Evolutionary conservation across 2,888 invertebrate species (phyloP), one percentile per base, ranked within the genome.

Genomic region (Clanis bilineata): DNA sequence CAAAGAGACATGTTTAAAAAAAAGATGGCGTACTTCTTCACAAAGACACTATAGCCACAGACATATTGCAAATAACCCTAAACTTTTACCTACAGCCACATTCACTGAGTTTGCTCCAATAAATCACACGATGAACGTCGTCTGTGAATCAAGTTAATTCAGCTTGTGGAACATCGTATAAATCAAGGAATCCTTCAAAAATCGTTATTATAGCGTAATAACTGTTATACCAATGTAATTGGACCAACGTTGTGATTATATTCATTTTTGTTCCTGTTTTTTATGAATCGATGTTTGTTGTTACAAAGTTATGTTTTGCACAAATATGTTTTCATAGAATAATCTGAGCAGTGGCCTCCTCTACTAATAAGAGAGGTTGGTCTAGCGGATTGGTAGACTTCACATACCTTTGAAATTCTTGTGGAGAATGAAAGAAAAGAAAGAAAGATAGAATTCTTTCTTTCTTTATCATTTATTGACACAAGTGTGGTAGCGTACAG

Each of bases 81-180:
- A 18, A 41, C 1, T 23, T 22, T 10, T 23, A 10, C 22, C 23
- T 22, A 4, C 23, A 23, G 12, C 22, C 36, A 51, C 45, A 41
- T 58, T 60, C 38, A 44, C 51, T 41, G 58, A 39, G 15, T 21
- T 21, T 59, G 41, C 43, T 44, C 56, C 64, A 59, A 71, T 72
- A 74, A 71, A 72, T 72, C 70, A 67, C 45, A n/a, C 25, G 12
- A 25, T 36, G 36, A 55, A 43, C 22, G 23, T 59, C 36, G 45
- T 45, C n/a, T 21, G 43, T 32, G 44, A 45, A 36, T 56, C 23
- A 56, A 59, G 39, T 12, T 47, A 5, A 23, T 38, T 15, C 51
- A 18, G 7, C 32, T 18, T 51, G 44, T 21, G 10, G 10, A 18
- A n/a, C 9, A 6, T 25, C 10, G 9, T 28, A 51, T 51, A 51